A percentile compares a stretch with the other conserved stretches of the same genome.
These are phyloP conservation scores for Ammodytes marinus DNA, from an alignment of 2,113 vertebrate species.

Conservation along the genomic window DNA sequence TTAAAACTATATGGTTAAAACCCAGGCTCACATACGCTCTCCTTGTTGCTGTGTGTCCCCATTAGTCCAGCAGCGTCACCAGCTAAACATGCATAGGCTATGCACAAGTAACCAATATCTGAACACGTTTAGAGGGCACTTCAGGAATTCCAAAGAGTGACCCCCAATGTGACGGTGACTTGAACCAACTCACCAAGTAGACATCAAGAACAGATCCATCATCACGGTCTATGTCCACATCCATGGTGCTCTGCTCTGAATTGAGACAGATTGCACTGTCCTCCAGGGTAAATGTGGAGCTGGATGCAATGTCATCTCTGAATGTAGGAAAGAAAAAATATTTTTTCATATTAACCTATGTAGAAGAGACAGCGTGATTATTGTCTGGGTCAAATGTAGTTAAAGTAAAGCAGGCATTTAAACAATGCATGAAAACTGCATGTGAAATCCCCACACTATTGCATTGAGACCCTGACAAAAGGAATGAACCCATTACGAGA, in stretches of 20 bases:
- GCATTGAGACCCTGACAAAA: background rate
- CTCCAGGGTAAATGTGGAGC: slow-evolving; percentile 94
- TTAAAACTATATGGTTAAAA: too few species aligned
- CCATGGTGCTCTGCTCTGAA: slow-evolving; percentile 92
- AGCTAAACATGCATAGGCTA: background rate
- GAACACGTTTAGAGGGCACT: background rate
- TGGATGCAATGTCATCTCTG: slow-evolving; percentile 90
- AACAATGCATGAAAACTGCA: slow-evolving; percentile 3
- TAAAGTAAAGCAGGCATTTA: slow-evolving; percentile 27
- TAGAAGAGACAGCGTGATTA: slow-evolving; percentile 7
- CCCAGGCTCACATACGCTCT: too few species aligned
- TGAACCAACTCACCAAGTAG: slow-evolving; percentile 89
- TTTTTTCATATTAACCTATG: background rate
- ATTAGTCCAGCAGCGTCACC: too few species aligned
- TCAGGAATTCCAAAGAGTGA: background rate
- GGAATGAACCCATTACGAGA: background rate
- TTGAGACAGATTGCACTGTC: slow-evolving; percentile 96
- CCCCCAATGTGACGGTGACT: background rate
- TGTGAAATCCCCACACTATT: background rate
- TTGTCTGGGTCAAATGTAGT: background rate
- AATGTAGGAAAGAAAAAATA: slow-evolving; percentile 39
- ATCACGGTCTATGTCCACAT: slow-evolving; percentile 91
- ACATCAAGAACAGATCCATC: slow-evolving; percentile 94
- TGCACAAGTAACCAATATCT: background rate
- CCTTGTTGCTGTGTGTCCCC: too few species aligned